These are phyloP conservation scores for Ectobius pallidus DNA, from an alignment of 2,888 invertebrate species.

Conservation along the genomic window DNA sequence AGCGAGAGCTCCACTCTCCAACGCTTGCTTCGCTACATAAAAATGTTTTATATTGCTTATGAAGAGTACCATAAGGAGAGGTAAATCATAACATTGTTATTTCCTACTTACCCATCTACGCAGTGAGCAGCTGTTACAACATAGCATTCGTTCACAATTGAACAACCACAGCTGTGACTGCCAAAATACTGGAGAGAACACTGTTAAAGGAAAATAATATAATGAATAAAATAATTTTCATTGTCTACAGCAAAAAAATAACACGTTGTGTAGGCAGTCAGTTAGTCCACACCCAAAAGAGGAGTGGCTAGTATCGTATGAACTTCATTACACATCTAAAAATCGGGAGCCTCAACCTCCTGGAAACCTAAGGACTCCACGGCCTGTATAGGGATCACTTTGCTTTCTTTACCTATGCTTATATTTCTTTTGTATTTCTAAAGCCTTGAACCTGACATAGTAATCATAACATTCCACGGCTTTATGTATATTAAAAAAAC, in stretches of 20 bases:
- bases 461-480: too few species aligned
- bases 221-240: neutral
- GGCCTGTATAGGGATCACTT: too few species aligned
- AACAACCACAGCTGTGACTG: constrained; percentile 38
- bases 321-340: neutral
- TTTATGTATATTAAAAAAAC: too few species aligned
- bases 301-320: neutral
- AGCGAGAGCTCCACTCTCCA: too few species aligned
- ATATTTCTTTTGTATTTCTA: neutral
- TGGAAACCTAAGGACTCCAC: too few species aligned
- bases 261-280: neutral
- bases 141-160: constrained; percentile 37
- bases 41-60: too few species aligned
- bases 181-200: constrained; percentile 36
- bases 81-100: too few species aligned
- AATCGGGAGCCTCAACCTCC: too few species aligned
- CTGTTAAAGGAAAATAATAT: constrained; percentile 18
- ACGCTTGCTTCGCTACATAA: too few species aligned
- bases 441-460: too few species aligned
- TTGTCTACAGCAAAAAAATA: neutral
- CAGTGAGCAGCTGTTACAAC: constrained; percentile 42
- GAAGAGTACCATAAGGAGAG: too few species aligned
- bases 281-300: neutral
- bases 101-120: constrained; percentile 15
- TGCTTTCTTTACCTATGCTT: neutral